Evolutionary conservation across 2,888 invertebrate genomes (phyloP), one percentile per base, ranked within the genome.

Genomic region (Melipona beecheii): DNA sequence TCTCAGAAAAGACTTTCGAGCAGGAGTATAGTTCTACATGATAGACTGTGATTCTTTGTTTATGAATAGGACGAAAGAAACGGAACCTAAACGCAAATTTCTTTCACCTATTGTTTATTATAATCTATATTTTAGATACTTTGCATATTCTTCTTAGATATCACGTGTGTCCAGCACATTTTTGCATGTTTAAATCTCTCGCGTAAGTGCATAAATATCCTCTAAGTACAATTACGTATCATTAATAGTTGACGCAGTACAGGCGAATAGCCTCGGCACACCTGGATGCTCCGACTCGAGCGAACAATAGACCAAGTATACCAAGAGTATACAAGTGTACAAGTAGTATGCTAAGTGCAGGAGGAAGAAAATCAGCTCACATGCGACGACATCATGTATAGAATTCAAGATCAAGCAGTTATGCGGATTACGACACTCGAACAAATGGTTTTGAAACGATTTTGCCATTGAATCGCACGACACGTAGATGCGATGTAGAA

Each of bases 381-480:
- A 75, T 52, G 64, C 72, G 70, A 65, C 72, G 75, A 75, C 75
- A 70, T 49, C 64, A 78, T 75, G 83, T 31, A 54, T 72, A 78
- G 85, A 82, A 82, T 79, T 84, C 60, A 69, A 81, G 68, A 83
- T 79, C 73, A 75, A 77, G 80, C 65, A 84, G 74, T 36, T 76
- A 83, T 77, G 60, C 66, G 50, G 49, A 68, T 89, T 87, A 79
- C 90, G 87, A 90, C 90, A 92, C 73, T 24, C 68, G 66, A 52
- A 73, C 78, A 75, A 77, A 84, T 82, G 86, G 84, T 92, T 92
- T 92, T 87, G 92, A 91, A 92, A 92, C 75, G 81, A 89, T 91
- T 92, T 90, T 91, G 91, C 87, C 91, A 92, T 92, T 92, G 91
- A 87, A 86, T 91, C 88, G 82, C 89, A 83, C 84, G 90, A 90